Conservation (phyloP, 1,140 invertebrate genomes). For the Drosophila rhopaloa region DNA sequence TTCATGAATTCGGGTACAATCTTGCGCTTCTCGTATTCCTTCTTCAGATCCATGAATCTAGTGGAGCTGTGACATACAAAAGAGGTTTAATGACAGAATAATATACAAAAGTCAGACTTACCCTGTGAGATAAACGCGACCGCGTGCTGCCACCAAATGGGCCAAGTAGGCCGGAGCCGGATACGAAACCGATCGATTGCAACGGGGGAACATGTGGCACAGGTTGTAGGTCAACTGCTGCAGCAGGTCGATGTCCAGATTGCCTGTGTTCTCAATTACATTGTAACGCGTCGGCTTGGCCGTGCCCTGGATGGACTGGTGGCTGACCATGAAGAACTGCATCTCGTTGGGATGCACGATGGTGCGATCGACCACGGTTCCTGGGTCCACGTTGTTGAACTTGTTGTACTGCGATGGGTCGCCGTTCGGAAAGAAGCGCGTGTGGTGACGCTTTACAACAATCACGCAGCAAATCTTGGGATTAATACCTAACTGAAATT, state of each 20-base stretch:
- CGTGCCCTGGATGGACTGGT: slow-evolving; percentile 91
- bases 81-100: neutral
- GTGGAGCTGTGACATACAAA: slow-evolving; percentile 2
- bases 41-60: slow-evolving; percentile 17
- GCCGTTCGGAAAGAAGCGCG: slow-evolving; percentile 88
- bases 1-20: slow-evolving; percentile 61
- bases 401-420: slow-evolving; percentile 78
- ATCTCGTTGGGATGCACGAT: slow-evolving; percentile 93
- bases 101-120: slow-evolving; percentile 8
- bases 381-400: slow-evolving; percentile 91
- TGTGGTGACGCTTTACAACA: slow-evolving; percentile 96
- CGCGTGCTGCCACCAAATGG: slow-evolving; percentile 94
- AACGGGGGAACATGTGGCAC: slow-evolving; percentile 95
- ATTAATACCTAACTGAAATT: slow-evolving; percentile 35
- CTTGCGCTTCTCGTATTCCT: slow-evolving; percentile 65
- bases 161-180: slow-evolving; percentile 97
- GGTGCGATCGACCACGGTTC: slow-evolving; percentile 90
- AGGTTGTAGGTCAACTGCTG: slow-evolving; percentile 93
- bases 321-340: slow-evolving; percentile 94
- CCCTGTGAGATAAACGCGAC: slow-evolving; percentile 87
- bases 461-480: slow-evolving; percentile 93
- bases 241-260: slow-evolving; percentile 91
- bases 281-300: slow-evolving; percentile 95
- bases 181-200: slow-evolving; percentile 94
- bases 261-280: slow-evolving; percentile 92